phyloP scores from a whole-genome alignment of 2,797 vertebrate genomes.

The Tangara arthus region DNA sequence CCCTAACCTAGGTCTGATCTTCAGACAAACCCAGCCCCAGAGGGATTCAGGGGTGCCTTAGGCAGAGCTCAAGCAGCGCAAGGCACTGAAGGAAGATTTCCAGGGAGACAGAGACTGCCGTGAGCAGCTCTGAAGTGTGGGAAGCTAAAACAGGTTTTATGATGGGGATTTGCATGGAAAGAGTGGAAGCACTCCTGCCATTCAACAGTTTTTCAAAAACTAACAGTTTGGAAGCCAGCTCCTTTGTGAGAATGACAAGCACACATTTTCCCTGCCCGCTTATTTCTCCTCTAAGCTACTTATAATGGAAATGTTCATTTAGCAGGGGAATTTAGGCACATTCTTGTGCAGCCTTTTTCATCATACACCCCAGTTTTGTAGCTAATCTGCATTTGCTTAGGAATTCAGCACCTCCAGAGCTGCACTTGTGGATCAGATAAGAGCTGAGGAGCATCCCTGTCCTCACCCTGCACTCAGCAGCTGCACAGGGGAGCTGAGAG shows the following conservation, averaged over 20 bases:
- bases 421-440: background rate
- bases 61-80: background rate
- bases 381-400: background rate
- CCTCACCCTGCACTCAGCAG: background rate
- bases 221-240: background rate
- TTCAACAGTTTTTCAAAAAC: background rate
- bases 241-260: background rate
- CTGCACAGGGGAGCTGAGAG: background rate
- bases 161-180: background rate
- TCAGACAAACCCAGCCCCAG: background rate
- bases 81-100: background rate
- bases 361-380: background rate
- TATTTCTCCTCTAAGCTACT: background rate
- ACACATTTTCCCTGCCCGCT: too few relatives aligned
- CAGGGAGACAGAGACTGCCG: accelerated
- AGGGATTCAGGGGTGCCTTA: background rate
- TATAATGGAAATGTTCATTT: background rate
- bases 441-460: background rate
- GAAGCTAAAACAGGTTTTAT: background rate
- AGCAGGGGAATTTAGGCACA: background rate
- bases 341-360: background rate
- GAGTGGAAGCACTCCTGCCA: background rate
- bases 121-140: background rate
- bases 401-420: background rate
- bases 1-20: background rate